Conservation (phyloP, 2,888 invertebrate genomes). For the Oasisia sp. region DNA sequence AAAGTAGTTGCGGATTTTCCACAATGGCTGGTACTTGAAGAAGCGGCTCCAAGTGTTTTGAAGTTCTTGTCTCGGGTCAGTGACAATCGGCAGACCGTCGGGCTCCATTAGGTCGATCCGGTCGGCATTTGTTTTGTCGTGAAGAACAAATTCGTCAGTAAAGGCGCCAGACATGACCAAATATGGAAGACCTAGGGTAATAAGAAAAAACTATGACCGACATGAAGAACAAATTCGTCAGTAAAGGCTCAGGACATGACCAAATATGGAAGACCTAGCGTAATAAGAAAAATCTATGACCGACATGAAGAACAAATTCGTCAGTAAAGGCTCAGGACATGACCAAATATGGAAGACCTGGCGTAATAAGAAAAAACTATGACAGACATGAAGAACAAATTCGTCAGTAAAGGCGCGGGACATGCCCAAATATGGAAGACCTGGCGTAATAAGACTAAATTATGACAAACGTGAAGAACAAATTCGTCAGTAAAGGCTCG, state of each 20-base stretch:
- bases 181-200: slow-evolving; percentile 60
- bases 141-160: slow-evolving; percentile 63
- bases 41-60: slow-evolving; percentile 60
- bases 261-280: slow-evolving; percentile 63
- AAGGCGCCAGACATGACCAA: slow-evolving; percentile 63
- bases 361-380: not conserved
- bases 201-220: not conserved
- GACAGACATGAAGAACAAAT: slow-evolving; percentile 62
- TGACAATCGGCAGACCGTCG: not conserved
- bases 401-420: slow-evolving; percentile 62
- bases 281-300: not conserved
- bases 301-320: slow-evolving; percentile 63
- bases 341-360: slow-evolving; percentile 64
- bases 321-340: slow-evolving; percentile 63
- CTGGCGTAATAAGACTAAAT: slow-evolving; percentile 42
- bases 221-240: slow-evolving; percentile 65
- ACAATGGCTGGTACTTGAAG: slow-evolving; percentile 64
- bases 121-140: slow-evolving; percentile 59
- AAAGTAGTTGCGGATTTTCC: slow-evolving; percentile 67
- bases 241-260: slow-evolving; percentile 61
- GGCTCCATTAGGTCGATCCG: slow-evolving; percentile 36
- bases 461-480: slow-evolving; percentile 59
- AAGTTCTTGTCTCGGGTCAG: slow-evolving; percentile 51
- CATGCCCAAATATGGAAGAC: slow-evolving; percentile 63
- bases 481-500: slow-evolving; percentile 62